Base-by-base conservation (phyloP, 2,888 invertebrate genomes). In the Monochamus alternatus region DNA sequence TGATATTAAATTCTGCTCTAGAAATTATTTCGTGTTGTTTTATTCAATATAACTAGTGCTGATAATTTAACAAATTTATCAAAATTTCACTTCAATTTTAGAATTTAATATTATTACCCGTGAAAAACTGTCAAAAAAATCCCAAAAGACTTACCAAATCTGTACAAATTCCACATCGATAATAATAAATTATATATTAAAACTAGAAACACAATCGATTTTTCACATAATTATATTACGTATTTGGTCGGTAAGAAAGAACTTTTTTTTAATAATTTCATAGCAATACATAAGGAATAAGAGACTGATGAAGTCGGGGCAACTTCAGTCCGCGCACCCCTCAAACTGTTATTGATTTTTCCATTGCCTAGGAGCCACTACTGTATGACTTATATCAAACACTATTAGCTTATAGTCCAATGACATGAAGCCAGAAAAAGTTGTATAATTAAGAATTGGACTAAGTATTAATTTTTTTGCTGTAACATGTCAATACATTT, bases 301-400 rank as follows among this genome's bases (percentile, higher is more conserved):
- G 71, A 73, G 79, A 78, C 77, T 80, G 76, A 80, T 74, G 74
- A 77, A 76, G 77, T 77, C 71, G 76, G 60, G 73, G 78, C 80
- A 80, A 81, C 76, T 75, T 78, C 76, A 77, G 78, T 77, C 80
- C 79, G 77, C 84, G 84, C 85, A 84, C 82, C 82, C 83, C 83
- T 81, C 81, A 81, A 83, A 79, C 79, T 75, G 81, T 81, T 86
- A 86, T 86, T 85, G 86, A 86, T 86, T 86, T 86, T 85, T 84
- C 83, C 83, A 64, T 64, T 47, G 64, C 64, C 64, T 81, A 78
- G 79, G 79, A 79, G 79, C 79, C 65, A 78, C 75, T 78, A 77
- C 74, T 72, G 78, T 79, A 78, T 79, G 64, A 64, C 64, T 64
- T 74, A 78, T 77, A 78, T 80, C 64, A 64, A 64, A 64, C 47